Percentiles rank a stretch among this genome's conserved stretches.
Conservation (phyloP, 1,140 invertebrate genomes). For the Dendrolimus punctatus region DNA sequence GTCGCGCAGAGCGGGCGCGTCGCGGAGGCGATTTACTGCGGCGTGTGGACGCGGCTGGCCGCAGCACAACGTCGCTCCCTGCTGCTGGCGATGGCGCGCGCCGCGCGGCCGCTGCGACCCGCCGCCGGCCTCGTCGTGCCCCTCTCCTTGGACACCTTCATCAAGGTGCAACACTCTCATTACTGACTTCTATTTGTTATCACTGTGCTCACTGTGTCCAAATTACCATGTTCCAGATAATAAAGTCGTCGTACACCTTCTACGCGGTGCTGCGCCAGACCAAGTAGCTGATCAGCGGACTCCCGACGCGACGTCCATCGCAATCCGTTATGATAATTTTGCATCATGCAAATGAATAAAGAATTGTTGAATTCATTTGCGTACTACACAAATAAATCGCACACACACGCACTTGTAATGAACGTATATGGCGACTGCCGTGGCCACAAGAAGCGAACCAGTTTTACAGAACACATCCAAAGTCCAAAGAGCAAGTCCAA, state of each 20-base stretch:
- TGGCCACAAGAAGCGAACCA: too few relatives aligned
- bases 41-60: conserved; percentile 27
- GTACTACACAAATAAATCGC: too few relatives aligned
- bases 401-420: too few relatives aligned
- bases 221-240: conserved; percentile 31
- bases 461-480: too few relatives aligned
- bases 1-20: conserved; percentile 31
- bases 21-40: conserved; percentile 32
- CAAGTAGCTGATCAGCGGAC: conserved; percentile 18
- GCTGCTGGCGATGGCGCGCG: conserved; percentile 46
- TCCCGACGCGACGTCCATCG: too few relatives aligned
- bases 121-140: conserved; percentile 48
- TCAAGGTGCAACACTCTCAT: conserved; percentile 27
- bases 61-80: conserved; percentile 26
- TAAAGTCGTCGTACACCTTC: conserved; percentile 57
- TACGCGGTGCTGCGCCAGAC: conserved; percentile 55
- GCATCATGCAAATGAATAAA: too few relatives aligned
- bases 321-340: too few relatives aligned
- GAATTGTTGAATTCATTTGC: too few relatives aligned
- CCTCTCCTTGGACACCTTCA: conserved; percentile 56
- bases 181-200: too few relatives aligned
- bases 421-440: too few relatives aligned
- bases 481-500: too few relatives aligned
- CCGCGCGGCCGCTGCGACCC: conserved; percentile 44
- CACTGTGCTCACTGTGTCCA: too few relatives aligned